Base-by-base conservation (phyloP, 2,113 vertebrate genomes). In the Phaethornis superciliosus region DNA sequence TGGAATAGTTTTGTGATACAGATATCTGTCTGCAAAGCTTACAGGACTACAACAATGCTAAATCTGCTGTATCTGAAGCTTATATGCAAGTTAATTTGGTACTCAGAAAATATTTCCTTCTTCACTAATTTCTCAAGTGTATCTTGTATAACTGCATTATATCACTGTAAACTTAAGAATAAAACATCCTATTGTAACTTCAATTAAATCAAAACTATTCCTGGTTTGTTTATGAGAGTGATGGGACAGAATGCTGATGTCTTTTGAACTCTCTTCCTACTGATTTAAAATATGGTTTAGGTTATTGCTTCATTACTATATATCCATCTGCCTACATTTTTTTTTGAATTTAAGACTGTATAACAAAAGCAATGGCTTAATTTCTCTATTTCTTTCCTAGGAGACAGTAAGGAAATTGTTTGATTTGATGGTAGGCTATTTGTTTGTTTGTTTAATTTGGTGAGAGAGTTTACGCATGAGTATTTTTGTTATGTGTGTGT, bases 161-260 rank as follows among this genome's bases (percentile, higher is more conserved):
- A 26, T 42, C 0, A 0, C 54, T 58, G 28, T 40, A 86, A 92
- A 93, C 59, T 71, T 26, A 56, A 62, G 47, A 84, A 89, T 84
- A 75, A 94, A 89, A 60, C 10, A 91, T 75, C 37, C 46, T 83
- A 4, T 75, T 84, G 65, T 18, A 88, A 68, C 64, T 88, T 88
- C 85, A 94, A 56, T 92, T 90, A 93, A 90, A 94, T 78, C 52
- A 90, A 74, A 78, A 85, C 26, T 74, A 74, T 93, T 93, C 88
- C 71, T 88, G 68, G 52, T 47, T 92, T 95, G 80, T 75, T 84
- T 90, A 81, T 84, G 71, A 83, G 56, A 80, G 35, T 62, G 54
- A 55, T 87, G 67, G 63, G 75, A 90, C 52, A 75, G 65, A 95
- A 81, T 70, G 12, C 7, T 81, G 54, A 68, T 46, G 24, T 80